Base-by-base conservation (phyloP, 1,140 invertebrate species). In the Caenorhabditis briggsae region DNA sequence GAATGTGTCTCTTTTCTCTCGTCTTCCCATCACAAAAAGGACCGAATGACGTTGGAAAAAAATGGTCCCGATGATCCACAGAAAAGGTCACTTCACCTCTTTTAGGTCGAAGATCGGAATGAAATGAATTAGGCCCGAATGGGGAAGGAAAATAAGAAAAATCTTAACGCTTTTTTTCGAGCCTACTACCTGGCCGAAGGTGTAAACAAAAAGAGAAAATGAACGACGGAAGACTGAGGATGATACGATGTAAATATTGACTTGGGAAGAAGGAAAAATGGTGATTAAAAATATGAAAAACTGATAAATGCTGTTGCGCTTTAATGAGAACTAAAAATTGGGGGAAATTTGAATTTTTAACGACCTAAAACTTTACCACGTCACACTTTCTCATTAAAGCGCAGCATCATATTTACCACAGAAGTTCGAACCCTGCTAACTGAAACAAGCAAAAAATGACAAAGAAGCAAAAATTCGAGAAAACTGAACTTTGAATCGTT, bases 241-340 rank as follows among this genome's bases (percentile, higher is more conserved):
- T 43, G 20, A 33, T 64, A 70, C 64, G 64, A 70, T 43, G 64
- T 70, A 70, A 70, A 70, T 70, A 70, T 70, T 70, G 9, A 70
- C 64, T 70, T 8, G n/a, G 11, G 12, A 14, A 16, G 16, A 14
- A 53, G 50, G 5, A 11, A 53, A 53, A 53, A 53, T 53, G 11
- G 2, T 16, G 16, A 53, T 16, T 53, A 14, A 16, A 53, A 53
- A 16, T 33, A 33, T 33, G 33, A 33, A 2, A 33, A 33, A 33
- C 33, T 33, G 33, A 33, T 3, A 33, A 33, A 33, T 33, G 33
- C 33, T 33, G 3, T 33, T 33, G 33, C 33, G 33, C 33, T 33
- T 33, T 33, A 3, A 2, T 33, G 33, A 33, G 33, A 33, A 33
- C 33, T 2, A 33, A 33, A 53, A 53, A 53, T 12, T 53, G 50